These are phyloP conservation scores for Beaufortia kweichowensis DNA, from an alignment of 2,113 vertebrate species.

Conservation along the genomic window DNA sequence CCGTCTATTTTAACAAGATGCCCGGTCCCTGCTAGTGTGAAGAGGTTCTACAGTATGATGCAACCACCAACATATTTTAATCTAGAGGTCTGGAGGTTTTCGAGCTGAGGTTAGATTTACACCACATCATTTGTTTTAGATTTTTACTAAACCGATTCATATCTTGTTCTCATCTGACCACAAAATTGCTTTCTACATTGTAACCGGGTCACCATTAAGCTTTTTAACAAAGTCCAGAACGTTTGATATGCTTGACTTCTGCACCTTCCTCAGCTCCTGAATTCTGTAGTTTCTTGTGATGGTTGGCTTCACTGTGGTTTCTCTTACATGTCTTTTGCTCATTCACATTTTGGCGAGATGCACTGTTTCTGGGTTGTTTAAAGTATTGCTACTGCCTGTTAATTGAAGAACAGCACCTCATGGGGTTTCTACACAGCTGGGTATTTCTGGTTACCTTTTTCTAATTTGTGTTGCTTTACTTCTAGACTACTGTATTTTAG, in stretches of 20 bases:
- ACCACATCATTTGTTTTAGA: slow-evolving; percentile 14
- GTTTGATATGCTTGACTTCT: slow-evolving; percentile 36
- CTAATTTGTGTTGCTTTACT: slow-evolving; percentile 25
- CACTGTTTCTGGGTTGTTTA: slow-evolving; percentile 15
- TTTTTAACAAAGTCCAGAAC: no score
- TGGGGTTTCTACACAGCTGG: slow-evolving; percentile 1
- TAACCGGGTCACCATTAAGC: background rate
- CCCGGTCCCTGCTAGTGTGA: slow-evolving; percentile 21
- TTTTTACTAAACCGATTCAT: background rate
- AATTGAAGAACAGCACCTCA: slow-evolving; percentile 3
- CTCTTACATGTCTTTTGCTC: slow-evolving; percentile 9
- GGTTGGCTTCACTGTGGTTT: background rate
- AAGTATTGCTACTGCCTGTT: background rate
- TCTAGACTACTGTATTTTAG: background rate
- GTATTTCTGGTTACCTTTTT: slow-evolving; percentile 7
- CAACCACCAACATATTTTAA: slow-evolving; percentile 17
- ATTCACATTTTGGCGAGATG: background rate
- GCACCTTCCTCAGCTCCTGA: slow-evolving; percentile 20
- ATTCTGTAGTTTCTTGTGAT: slow-evolving; percentile 13
- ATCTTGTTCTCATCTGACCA: slow-evolving; percentile 23
- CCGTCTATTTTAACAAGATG: slow-evolving; percentile 31
- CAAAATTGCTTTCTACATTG: slow-evolving; percentile 2
- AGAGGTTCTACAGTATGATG: slow-evolving; percentile 17
- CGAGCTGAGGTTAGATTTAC: background rate
- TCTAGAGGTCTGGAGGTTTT: slow-evolving; percentile 2